Conservation (phyloP, 2,797 vertebrate genomes). For the Typhlichthys eigenmanni region DNA sequence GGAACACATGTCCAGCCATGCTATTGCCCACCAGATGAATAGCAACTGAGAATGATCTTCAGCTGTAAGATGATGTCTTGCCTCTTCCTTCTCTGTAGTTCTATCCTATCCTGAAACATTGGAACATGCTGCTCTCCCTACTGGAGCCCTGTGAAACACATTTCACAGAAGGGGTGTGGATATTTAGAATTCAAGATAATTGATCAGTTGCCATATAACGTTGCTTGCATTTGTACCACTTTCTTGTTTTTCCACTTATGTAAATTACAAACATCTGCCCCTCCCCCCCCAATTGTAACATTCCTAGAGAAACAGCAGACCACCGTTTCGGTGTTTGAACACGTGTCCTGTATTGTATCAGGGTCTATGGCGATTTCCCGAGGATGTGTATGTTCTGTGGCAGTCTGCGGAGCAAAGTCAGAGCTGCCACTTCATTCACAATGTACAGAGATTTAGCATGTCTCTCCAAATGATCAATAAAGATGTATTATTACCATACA, state of each 20-base stretch:
- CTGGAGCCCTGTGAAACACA: constrained; percentile 30
- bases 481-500: constrained; percentile 76
- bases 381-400: constrained; percentile 50
- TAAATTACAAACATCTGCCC: constrained; percentile 11
- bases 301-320: constrained; percentile 49
- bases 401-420: constrained; percentile 58
- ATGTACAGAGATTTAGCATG: constrained; percentile 82
- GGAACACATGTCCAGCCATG: not conserved
- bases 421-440: constrained; percentile 71
- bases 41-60: not conserved
- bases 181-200: constrained; percentile 39
- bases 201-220: constrained; percentile 25
- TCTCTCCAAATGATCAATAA: constrained; percentile 81
- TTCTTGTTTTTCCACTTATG: constrained; percentile 7
- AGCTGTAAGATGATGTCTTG: constrained; percentile 25
- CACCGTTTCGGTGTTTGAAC: constrained; percentile 42
- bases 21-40: not conserved
- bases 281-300: constrained; percentile 25
- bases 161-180: constrained; percentile 24
- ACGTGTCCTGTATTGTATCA: constrained; percentile 41
- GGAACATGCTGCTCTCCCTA: constrained; percentile 43
- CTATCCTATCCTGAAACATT: constrained; percentile 23
- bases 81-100: not conserved
- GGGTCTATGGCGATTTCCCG: constrained; percentile 42
- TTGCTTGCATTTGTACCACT: constrained; percentile 37